These are phyloP conservation scores for Lasiurus cinereus DNA, from an alignment of 2,113 vertebrate species.

Conservation along the genomic window DNA sequence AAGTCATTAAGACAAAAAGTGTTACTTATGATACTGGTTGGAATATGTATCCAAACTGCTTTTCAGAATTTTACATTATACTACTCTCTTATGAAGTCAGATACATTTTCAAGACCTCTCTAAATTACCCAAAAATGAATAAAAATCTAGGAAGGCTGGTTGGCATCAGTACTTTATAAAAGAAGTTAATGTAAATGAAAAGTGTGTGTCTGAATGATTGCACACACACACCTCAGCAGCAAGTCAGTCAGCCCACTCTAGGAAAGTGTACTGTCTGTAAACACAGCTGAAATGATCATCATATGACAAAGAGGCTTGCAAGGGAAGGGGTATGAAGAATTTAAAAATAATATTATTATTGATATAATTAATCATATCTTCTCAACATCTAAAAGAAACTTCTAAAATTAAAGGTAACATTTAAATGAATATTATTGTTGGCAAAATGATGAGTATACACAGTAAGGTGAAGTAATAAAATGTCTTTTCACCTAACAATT, in stretches of 20 bases:
- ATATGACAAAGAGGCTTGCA: not conserved
- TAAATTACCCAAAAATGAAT: conserved; percentile 20
- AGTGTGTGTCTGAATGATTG: not conserved
- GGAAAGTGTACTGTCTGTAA: not conserved
- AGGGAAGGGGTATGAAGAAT: not conserved
- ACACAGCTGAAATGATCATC: not conserved
- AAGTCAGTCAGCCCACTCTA: not conserved
- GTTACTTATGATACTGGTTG: not conserved
- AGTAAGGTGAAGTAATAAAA: conserved; percentile 32
- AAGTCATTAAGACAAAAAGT: not conserved
- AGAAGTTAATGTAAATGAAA: not conserved
- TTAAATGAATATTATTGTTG: conserved; percentile 20
- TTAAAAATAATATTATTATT: not conserved
- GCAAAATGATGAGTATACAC: not conserved
- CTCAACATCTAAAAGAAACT: not conserved
- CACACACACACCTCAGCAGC: not conserved
- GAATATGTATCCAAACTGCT: not conserved
- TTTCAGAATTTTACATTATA: conserved; percentile 3
- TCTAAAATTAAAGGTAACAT: conserved; percentile 16
- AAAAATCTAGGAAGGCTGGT: not conserved
- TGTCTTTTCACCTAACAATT: not conserved
- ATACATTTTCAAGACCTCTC: not conserved
- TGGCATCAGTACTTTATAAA: not conserved
- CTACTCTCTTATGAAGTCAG: not conserved
- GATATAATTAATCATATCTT: not conserved